Percentiles rank a stretch among this genome's conserved stretches.
phyloP scores from a whole-genome alignment of 30 jellyfish, hydroid and myxozoan species.

The Pelagia noctiluca region DNA sequence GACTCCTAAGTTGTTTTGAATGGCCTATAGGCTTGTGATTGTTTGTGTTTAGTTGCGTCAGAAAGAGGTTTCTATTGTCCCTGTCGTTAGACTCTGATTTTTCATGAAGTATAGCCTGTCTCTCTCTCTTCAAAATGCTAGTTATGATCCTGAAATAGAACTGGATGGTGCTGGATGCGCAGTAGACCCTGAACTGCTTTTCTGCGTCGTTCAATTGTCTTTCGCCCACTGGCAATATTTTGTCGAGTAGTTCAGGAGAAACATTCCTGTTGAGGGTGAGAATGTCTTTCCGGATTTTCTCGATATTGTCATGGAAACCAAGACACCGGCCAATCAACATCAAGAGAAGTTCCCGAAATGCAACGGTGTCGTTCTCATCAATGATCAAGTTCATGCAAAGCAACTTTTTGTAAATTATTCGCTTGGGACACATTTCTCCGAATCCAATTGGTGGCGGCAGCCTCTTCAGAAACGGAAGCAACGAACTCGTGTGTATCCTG shows the following conservation, averaged over 20 bases:
- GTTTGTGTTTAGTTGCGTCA: no score
- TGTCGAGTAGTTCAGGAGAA: neutral
- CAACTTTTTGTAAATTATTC: constrained; percentile 65
- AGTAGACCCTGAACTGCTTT: neutral
- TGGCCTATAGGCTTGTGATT: no score
- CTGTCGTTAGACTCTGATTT: no score
- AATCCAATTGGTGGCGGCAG: constrained; percentile 91
- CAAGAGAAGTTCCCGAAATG: neutral
- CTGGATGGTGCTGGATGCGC: neutral
- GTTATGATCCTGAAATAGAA: neutral
- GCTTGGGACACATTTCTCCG: constrained; percentile 80
- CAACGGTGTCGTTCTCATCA: constrained; percentile 23
- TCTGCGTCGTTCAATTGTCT: neutral
- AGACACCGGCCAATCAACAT: neutral
- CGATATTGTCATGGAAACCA: neutral
- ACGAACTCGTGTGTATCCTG: neutral
- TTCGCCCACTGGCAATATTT: no score
- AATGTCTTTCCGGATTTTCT: neutral
- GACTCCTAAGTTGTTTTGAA: no score
- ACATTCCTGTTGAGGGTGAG: neutral
- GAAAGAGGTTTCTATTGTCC: no score
- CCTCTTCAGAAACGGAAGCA: constrained; percentile 37
- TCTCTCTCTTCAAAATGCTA: neutral
- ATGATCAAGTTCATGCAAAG: constrained; percentile 52
- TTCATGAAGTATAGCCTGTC: no score